A percentile compares a stretch with the other conserved stretches of the same genome.
These are phyloP conservation scores for Calyptomena viridis DNA, from an alignment of 2,113 vertebrate genomes.

Conservation along the genomic window DNA sequence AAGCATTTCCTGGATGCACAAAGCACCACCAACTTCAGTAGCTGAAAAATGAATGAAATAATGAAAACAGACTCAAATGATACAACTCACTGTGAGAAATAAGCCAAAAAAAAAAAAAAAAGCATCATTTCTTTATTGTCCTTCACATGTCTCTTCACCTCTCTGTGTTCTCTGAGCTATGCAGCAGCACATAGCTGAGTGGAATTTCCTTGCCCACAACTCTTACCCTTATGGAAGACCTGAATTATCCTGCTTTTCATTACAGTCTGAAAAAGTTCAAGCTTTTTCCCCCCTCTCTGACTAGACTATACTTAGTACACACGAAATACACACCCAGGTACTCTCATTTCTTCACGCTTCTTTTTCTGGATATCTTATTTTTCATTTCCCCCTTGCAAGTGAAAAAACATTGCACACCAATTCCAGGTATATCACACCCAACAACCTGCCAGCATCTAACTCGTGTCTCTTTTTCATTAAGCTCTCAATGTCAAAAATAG, in stretches of 20 bases:
- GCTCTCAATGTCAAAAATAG: background rate
- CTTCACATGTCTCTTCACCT: background rate
- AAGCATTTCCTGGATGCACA: background rate
- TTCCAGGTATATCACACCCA: background rate
- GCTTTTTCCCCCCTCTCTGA: background rate
- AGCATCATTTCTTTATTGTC: background rate
- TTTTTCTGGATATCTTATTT: background rate
- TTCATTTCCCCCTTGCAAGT: accelerated
- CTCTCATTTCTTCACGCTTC: background rate
- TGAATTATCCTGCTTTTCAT: background rate
- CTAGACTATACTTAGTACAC: background rate
- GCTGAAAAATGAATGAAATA: background rate
- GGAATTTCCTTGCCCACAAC: background rate
- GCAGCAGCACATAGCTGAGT: background rate
- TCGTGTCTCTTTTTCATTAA: background rate
- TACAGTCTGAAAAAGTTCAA: background rate
- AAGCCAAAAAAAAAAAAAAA: background rate
- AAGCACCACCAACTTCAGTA: background rate
- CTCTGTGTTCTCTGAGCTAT: background rate
- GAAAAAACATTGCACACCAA: background rate
- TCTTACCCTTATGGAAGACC: background rate
- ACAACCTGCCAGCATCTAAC: background rate
- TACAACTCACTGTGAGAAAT: background rate
- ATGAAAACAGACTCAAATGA: background rate
- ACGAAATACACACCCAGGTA: background rate